A percentile compares a stretch with the other conserved stretches of the same genome.
Conservation (phyloP, 2,113 vertebrate genomes). For the Alces alces region DNA sequence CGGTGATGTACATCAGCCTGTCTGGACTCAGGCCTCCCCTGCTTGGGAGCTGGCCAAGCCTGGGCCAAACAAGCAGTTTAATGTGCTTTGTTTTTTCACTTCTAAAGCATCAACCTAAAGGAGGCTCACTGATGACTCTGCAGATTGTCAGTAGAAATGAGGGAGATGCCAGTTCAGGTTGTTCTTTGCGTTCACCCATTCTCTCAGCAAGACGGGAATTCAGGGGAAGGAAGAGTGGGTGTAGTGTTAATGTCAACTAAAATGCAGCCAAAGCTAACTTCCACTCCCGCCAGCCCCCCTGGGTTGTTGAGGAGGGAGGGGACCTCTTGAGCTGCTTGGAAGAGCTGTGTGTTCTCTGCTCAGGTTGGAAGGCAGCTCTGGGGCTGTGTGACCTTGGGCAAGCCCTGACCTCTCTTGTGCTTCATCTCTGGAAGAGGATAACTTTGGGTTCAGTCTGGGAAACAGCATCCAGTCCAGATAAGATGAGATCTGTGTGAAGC, state of each 20-base stretch:
- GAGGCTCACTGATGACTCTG: not conserved
- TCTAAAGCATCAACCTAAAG: not conserved
- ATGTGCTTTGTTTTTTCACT: not conserved
- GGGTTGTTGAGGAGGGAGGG: not conserved
- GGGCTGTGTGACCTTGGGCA: not conserved
- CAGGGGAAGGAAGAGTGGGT: constrained; percentile 19
- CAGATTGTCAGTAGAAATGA: not conserved
- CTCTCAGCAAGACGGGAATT: not conserved
- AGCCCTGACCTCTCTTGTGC: not conserved
- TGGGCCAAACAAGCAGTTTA: not conserved
- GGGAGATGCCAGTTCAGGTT: not conserved
- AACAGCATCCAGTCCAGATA: not conserved
- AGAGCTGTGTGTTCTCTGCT: not conserved
- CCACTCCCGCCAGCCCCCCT: not conserved
- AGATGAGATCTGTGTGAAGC: not conserved
- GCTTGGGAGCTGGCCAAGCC: not conserved
- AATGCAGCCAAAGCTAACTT: not conserved
- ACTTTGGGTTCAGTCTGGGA: not conserved
- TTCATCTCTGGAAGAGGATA: not conserved
- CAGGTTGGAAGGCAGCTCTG: not conserved
- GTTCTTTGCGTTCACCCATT: not conserved
- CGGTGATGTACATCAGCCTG: rapidly evolving
- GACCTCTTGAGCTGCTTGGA: not conserved
- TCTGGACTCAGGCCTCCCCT: not conserved
- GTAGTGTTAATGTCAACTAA: not conserved